Evolutionary conservation across 64 coral and sea anemone species (phyloP), one percentile per base, ranked within the genome.

Genomic region (Actinia tenebrosa): DNA sequence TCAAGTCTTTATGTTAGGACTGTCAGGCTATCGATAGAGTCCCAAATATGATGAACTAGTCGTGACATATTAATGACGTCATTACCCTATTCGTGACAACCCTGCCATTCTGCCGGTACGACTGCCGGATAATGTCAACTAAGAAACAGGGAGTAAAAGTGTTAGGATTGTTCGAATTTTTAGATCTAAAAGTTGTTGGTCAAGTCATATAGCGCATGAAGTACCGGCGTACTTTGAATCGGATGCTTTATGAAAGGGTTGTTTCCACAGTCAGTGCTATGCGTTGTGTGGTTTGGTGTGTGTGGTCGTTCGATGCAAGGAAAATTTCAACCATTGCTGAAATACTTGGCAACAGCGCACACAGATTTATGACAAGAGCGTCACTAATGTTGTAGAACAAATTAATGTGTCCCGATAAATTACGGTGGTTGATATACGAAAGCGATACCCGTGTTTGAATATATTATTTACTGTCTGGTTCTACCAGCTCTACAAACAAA

Each of bases 41-140:
- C 69, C 13, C n/a, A 30, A 30, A 42, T 13, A 42, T 30, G 5
- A 0, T n/a, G 19, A 66, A n/a, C 63, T 23, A 20, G n/a, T 66
- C 63, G 63, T 75, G 69, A 75, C 25, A 43, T 30, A 9, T 75
- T 75, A 25, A 75, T 75, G 69, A 75, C 69, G 69, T 75, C 69
- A 75, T 75, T 75, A 42, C 26, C 42, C 64, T 25, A 7, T 75
- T 42, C 13, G 26, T 66, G n/a, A n/a, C 63, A 6, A 23, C 5
- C 64, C n/a, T 75, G 69, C 10, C 69, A 75, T 42, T 42, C n/a
- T 25, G 4, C 47, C 47, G 47, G 47, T 50, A 50, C 30, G 30
- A 37, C 30, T 37, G 30, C 30, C 30, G 30, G 30, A 37, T 37
- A 37, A 37, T 26, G 20, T 71, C 5, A 71, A 71, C 6, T 71